Base-by-base conservation (phyloP, 2,113 vertebrate genomes). In the Cyprinodon brontotheroides region DNA sequence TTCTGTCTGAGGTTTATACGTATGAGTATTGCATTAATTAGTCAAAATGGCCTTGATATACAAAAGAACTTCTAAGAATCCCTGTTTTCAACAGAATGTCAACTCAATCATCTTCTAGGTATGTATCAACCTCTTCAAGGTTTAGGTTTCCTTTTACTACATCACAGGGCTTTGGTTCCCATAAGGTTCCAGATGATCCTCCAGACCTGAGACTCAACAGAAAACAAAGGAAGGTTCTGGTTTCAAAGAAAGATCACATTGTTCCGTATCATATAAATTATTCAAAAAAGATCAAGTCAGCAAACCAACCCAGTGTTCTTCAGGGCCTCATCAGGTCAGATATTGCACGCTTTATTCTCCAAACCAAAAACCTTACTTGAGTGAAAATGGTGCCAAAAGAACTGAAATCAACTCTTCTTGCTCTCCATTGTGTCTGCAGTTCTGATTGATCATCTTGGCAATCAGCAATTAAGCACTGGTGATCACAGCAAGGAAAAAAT, bases 381-480 rank as follows among this genome's bases (percentile, higher is more conserved):
- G 86, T 69, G 76, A 61, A 75, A 83, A 81, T 79, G 81, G 77
- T 78, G 78, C 66, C 39, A 22, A 61, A 38, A 57, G 68, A 82
- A 87, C 74, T 78, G 79, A 84, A 75, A 71, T 62, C 22, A 45
- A 70, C 83, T 83, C 80, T 64, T 59, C 73, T 4, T 71, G 20
- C 80, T 90, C 86, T 86, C 85, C 65, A 90, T 91, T 90, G 78
- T 53, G 88, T 90, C 90, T 86, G 84, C 83, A 92, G 89, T 90
- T 86, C 79, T 79, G 80, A 94, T 93, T 93, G 93, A 94, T 92
- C 80, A 82, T 87, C 87, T 90, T 75, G 47, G 83, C 91, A 91
- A 93, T 94, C 92, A 91, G 93, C 92, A 95, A 95, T 94, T 95
- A 94, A 95, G 87, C 80, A 83, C 84, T 75, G 89, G 91, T 91